Base-by-base conservation (phyloP, 2,113 vertebrate genomes). In the Hyperoodon ampullatus region DNA sequence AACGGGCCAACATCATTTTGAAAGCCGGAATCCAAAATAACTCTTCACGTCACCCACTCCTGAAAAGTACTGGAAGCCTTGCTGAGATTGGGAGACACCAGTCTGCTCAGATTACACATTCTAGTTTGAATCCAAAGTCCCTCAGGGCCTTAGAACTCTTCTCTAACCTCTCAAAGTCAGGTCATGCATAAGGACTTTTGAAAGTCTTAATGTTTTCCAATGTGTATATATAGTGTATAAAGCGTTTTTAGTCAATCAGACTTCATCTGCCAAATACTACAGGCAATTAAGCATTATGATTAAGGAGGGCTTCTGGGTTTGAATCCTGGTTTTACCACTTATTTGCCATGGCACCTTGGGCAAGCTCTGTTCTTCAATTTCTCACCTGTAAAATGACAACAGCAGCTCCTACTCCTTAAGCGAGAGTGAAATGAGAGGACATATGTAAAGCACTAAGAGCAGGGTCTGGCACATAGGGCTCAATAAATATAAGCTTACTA, bases 21-120 rank as follows among this genome's bases (percentile, higher is more conserved):
- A 96, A 97, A 91, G 63, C 24, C 23, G 68, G 33, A 95, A 84
- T 90, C 21, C 66, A 90, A 96, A 95, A 84, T 92, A 96, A 85
- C 10, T 58, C 44, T 81, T 93, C 58, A 74, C 2, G 19, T 70
- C 85, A 82, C 26, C 50, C 44, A 81, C 53, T 89, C 47, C 77
- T 83, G 30, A 88, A 91, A 12, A 93, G 71, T 61, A 61, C 12
- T 33, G 7, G n/a, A 83, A 93, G 85, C 15, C 68, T 77, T 83
- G 26, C n/a, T 50, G 72, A 89, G 23, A 75, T 39, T 39, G 42
- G 88, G 63, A 88, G 50, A 93, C 21, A 89, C 39, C 47, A 55
- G 30, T 92, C 42, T 74, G 72, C 24, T 92, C 77, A 71, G 30
- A 71, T 68, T 77, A 55, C 6, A 16, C 90, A 85, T 53, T 88